Conservation (phyloP, 2,888 invertebrate genomes). For the Archips crataeganus region DNA sequence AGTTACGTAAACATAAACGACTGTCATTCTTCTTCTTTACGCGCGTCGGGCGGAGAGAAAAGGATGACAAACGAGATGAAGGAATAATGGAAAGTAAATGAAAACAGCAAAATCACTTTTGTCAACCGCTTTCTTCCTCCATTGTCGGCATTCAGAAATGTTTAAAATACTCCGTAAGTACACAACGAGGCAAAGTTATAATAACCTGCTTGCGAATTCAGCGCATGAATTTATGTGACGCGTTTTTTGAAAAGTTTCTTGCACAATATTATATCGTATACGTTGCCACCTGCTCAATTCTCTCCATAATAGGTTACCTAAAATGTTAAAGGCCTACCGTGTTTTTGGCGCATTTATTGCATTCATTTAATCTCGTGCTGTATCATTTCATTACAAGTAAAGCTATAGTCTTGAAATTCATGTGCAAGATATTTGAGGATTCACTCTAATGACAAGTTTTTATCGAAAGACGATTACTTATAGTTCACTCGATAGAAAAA, state of each 20-base stretch:
- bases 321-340: too few species aligned
- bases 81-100: slow-evolving; percentile 83
- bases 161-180: slow-evolving; percentile 59
- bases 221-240: slow-evolving; percentile 48
- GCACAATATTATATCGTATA: slow-evolving; percentile 43
- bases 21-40: slow-evolving; percentile 77
- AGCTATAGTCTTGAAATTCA: too few species aligned
- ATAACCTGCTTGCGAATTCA: slow-evolving; percentile 58
- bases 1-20: slow-evolving; percentile 79
- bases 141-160: slow-evolving; percentile 66
- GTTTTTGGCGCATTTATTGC: too few species aligned
- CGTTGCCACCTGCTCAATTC: slow-evolving; percentile 29
- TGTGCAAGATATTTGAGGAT: too few species aligned
- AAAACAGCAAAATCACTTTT: slow-evolving; percentile 82
- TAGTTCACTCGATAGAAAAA: too few species aligned
- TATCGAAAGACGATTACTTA: too few species aligned
- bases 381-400: too few species aligned
- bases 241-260: slow-evolving; percentile 44
- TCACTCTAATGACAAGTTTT: too few species aligned
- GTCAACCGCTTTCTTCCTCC: slow-evolving; percentile 73
- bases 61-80: slow-evolving; percentile 82
- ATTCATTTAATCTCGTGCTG: too few species aligned
- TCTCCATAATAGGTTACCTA: background rate
- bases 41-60: slow-evolving; percentile 72
- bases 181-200: slow-evolving; percentile 56